Percentiles rank a stretch among this genome's conserved stretches.
Conservation (phyloP, 1,140 invertebrate genomes). For the Lepidotrigona ventralis region DNA sequence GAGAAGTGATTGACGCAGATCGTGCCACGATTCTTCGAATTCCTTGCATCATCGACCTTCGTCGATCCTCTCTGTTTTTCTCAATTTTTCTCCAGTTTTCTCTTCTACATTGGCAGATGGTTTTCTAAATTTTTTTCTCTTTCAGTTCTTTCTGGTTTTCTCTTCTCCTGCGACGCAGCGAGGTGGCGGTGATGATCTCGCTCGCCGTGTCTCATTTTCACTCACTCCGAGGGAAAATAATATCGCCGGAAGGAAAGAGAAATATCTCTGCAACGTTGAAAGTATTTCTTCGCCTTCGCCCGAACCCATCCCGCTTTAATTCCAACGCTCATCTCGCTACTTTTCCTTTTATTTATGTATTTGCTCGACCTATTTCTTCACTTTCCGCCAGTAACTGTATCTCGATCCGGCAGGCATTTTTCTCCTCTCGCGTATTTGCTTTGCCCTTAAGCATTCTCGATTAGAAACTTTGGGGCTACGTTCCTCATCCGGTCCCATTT, state of each 20-base stretch:
- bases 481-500: background rate
- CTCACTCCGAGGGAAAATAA: background rate
- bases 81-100: too few relatives aligned
- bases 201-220: background rate
- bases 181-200: background rate
- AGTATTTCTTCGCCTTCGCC: background rate
- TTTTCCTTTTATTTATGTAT: slow-evolving; percentile 12
- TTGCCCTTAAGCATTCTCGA: slow-evolving; percentile 19
- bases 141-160: too few relatives aligned
- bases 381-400: background rate
- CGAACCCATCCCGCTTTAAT: slow-evolving; percentile 5
- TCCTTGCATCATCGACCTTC: too few relatives aligned
- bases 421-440: slow-evolving; percentile 2
- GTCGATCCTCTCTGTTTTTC: too few relatives aligned
- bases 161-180: background rate
- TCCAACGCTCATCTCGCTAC: background rate
- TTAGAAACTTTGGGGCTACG: slow-evolving; percentile 6
- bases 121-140: background rate
- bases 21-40: too few relatives aligned
- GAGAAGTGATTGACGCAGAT: too few relatives aligned
- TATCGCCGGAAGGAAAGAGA: background rate
- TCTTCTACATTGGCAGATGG: background rate
- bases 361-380: slow-evolving; percentile 29
- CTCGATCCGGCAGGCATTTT: background rate
- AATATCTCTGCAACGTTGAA: slow-evolving; percentile 2